Percentiles rank a stretch among this genome's conserved stretches.
These are phyloP conservation scores for Platyura marginata DNA, from an alignment of 1,140 invertebrate species.

Conservation along the genomic window DNA sequence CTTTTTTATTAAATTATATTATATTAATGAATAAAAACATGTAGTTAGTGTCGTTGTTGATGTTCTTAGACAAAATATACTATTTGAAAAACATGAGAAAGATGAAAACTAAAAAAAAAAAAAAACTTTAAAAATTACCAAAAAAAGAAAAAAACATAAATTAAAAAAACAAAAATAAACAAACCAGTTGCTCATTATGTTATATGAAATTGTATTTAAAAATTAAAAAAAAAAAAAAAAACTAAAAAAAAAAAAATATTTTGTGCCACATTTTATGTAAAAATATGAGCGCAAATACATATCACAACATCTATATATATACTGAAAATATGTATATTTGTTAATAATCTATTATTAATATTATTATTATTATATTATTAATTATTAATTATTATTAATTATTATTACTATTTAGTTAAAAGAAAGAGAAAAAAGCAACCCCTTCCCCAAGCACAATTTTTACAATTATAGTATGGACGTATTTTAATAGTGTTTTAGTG, in stretches of 20 bases:
- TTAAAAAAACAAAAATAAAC: neutral
- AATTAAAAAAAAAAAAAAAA: too few relatives aligned
- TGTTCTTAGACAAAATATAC: neutral
- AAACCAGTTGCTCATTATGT: neutral
- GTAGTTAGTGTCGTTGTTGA: neutral
- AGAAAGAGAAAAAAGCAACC: too few relatives aligned
- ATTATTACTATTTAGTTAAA: too few relatives aligned
- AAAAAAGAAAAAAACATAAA: neutral
- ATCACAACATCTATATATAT: neutral
- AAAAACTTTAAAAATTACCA: neutral
- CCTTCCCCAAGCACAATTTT: too few relatives aligned
- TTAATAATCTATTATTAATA: too few relatives aligned
- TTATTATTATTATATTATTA: too few relatives aligned
- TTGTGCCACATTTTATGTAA: neutral
- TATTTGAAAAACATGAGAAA: neutral
- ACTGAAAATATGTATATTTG: too few relatives aligned
- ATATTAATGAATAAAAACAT: conserved; percentile 1
- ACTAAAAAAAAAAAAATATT: neutral
- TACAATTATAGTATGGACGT: too few relatives aligned
- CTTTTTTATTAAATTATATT: neutral
- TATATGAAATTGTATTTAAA: neutral
- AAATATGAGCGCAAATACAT: neutral
- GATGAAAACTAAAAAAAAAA: neutral
- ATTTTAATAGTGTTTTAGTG: too few relatives aligned
- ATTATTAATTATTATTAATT: too few relatives aligned